Evolutionary conservation across 2,888 invertebrate genomes (phyloP).

Genomic region (Hypselothyrea guttata): DNA sequence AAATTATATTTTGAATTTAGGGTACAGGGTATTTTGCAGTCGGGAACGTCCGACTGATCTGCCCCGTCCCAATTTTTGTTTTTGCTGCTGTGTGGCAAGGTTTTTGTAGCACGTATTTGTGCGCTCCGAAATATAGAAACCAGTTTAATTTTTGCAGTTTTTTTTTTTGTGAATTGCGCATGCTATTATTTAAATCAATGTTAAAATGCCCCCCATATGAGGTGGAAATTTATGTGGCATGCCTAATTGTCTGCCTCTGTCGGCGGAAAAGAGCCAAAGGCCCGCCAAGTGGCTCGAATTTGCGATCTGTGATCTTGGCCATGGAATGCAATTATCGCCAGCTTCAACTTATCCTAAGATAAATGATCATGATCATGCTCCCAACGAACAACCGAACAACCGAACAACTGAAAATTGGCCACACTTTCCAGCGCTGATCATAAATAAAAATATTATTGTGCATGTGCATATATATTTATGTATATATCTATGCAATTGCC

Average conservation of each 20-base stretch:
- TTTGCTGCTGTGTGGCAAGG: background rate
- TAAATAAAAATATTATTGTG: constrained; percentile 38
- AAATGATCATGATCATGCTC: constrained; percentile 49
- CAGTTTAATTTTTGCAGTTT: constrained; percentile 1
- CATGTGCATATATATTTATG: background rate
- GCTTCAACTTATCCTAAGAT: constrained; percentile 74
- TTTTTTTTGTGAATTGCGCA: constrained; percentile 1
- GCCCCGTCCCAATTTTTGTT: too few species aligned
- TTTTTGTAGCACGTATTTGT: constrained; percentile 31
- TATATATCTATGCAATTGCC: constrained; percentile 29
- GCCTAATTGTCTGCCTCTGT: constrained; percentile 78
- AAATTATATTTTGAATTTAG: too few species aligned
- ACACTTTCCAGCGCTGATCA: constrained; percentile 54
- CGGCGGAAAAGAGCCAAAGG: constrained; percentile 59
- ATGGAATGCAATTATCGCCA: constrained; percentile 79
- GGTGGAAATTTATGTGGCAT: constrained; percentile 80
- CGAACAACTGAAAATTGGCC: constrained; percentile 65
- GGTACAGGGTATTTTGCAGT: too few species aligned
- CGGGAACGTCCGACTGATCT: too few species aligned
- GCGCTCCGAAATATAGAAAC: constrained; percentile 10
- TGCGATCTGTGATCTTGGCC: constrained; percentile 29
- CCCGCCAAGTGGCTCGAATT: constrained; percentile 10
- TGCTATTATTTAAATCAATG: constrained; percentile 25
- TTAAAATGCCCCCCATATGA: constrained; percentile 53
- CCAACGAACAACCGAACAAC: constrained; percentile 38